These are phyloP conservation scores for Corythornis cristatus DNA, from an alignment of 2,113 vertebrate species.

Conservation along the genomic window DNA sequence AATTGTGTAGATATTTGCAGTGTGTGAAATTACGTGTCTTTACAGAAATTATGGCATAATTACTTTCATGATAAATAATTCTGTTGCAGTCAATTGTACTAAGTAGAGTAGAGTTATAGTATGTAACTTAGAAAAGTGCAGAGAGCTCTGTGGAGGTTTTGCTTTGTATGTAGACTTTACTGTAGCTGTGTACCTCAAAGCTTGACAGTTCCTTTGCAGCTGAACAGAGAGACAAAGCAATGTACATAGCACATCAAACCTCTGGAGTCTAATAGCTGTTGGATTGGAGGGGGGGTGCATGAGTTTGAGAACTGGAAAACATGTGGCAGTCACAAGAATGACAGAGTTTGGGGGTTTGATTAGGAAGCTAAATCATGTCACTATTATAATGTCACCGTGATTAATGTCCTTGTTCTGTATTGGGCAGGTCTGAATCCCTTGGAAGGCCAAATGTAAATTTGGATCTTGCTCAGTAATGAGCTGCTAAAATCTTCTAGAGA, in stretches of 20 bases:
- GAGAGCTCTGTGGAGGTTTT: background rate
- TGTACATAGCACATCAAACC: background rate
- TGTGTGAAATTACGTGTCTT: background rate
- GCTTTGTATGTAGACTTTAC: background rate
- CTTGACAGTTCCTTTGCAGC: background rate
- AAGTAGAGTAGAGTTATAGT: background rate
- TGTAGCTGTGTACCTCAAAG: background rate
- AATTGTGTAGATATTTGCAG: background rate
- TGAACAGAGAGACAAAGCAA: background rate
- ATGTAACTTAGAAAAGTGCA: background rate
- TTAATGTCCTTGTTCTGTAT: background rate
- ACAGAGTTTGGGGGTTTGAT: background rate
- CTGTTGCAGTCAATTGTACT: background rate
- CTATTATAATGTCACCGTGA: background rate
- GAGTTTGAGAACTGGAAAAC: background rate
- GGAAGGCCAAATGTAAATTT: background rate
- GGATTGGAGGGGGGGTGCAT: background rate
- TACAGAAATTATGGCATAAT: background rate
- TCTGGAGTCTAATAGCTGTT: background rate
- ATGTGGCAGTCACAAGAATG: background rate
- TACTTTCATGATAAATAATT: background rate
- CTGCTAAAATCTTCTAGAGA: background rate
- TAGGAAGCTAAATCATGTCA: background rate
- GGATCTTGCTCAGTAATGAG: background rate
- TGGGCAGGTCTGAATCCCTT: background rate